Evolutionary conservation across 1,140 invertebrate species (phyloP), one percentile per base, ranked within the genome.

Genomic region (Nylanderia fulva): DNA sequence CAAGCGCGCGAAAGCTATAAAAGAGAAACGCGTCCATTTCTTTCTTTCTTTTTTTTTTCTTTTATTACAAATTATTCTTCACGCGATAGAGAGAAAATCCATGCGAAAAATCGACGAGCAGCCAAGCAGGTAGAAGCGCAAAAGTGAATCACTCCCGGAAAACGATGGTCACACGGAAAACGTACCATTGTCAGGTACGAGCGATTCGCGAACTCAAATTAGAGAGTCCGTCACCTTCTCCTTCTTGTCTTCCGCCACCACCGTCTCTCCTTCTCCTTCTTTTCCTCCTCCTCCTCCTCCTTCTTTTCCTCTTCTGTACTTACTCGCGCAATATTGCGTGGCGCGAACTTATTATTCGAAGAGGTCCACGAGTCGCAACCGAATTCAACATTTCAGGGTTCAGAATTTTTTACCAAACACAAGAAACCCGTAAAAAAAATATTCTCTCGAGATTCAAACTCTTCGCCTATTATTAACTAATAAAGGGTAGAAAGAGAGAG

Each of bases 181-280:
- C 77, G 77, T 82, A 82, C 77, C 77, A 82, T 82, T 82, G 66
- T 82, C 77, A 82, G 77, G 77, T 82, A 82, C 77, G 77, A 82
- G 52, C 77, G 77, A 82, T 82, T 82, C 54, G 77, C 66, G 77
- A 82, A 82, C 77, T 71, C 77, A 82, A 82, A 82, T 82, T 82
- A 82, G 77, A 82, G 77, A 82, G 66, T 82, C 77, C 66, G 66
- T 82, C 77, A 82, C 42, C 64, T 82, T 29, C 77, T 71, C 63
- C 77, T 80, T 36, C 76, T 80, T 66, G 63, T 82, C 66, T 71
- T 71, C 77, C 77, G 66, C 52, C 64, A 71, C 77, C 52, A 60
- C 66, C 33, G 64, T 58, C 52, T 60, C 29, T 33, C 52, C 48
- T 42, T 18, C 66, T 56, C 13, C 74, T 77, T 2, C 72, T 75